Percentiles rank a stretch among this genome's conserved stretches.
These are phyloP conservation scores for Bambusicola thoracicus DNA, from an alignment of 2,113 vertebrate species.

Conservation along the genomic window DNA sequence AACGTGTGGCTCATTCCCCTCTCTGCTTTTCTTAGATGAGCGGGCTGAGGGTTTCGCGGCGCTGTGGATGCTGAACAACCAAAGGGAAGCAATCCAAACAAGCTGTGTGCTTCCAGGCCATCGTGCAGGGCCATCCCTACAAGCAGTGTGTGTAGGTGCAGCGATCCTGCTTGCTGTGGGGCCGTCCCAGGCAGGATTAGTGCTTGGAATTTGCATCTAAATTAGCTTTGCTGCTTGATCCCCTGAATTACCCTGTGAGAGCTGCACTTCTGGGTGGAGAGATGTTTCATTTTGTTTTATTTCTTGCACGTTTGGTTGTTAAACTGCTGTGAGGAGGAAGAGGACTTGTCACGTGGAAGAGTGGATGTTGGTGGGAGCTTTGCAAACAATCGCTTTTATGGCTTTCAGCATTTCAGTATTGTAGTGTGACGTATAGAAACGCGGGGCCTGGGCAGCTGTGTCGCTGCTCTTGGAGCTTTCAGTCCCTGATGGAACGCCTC, in stretches of 20 bases:
- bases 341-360: neutral
- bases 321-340: neutral
- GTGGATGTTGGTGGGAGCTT: neutral
- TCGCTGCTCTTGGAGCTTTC: neutral
- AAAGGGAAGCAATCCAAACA: neutral
- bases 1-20: neutral
- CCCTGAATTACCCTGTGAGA: neutral
- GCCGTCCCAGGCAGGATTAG: neutral
- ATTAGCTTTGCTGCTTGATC: neutral
- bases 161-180: neutral
- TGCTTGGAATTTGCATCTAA: slow-evolving; percentile 9
- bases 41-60: accelerated
- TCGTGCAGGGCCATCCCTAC: neutral
- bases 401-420: neutral
- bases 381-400: neutral
- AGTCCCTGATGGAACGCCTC: neutral
- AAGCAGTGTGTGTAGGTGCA: neutral
- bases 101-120: neutral
- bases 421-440: neutral
- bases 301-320: neutral
- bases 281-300: neutral
- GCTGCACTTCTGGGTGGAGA: neutral
- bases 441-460: neutral
- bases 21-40: accelerated
- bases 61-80: neutral